phyloP scores from a whole-genome alignment of 2,797 vertebrate genomes.

The Peromyscus attwateri region DNA sequence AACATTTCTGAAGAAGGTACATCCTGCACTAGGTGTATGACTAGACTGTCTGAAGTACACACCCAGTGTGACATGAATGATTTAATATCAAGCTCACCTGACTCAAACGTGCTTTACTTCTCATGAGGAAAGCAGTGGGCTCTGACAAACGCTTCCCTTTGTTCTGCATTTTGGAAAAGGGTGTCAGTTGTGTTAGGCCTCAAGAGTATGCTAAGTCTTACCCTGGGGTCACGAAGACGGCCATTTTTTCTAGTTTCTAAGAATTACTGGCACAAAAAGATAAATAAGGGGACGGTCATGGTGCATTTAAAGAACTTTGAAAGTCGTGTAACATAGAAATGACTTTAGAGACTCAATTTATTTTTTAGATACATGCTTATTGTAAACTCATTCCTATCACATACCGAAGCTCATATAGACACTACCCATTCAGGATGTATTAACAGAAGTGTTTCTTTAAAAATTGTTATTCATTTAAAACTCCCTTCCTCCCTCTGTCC shows the following conservation, averaged over 20 bases:
- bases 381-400: background rate
- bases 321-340: background rate
- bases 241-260: slow-evolving; percentile 57
- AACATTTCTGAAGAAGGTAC: slow-evolving; percentile 60
- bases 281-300: slow-evolving; percentile 33
- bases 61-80: background rate
- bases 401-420: background rate
- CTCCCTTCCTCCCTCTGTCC: background rate
- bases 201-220: background rate
- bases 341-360: slow-evolving; percentile 47
- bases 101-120: slow-evolving; percentile 40
- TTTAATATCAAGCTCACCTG: slow-evolving; percentile 6
- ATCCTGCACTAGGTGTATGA: background rate
- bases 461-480: background rate
- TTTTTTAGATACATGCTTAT: slow-evolving; percentile 44
- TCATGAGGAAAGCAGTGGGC: background rate
- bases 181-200: slow-evolving; percentile 63
- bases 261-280: slow-evolving; percentile 57
- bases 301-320: slow-evolving; percentile 39
- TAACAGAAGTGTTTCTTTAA: slow-evolving; percentile 51
- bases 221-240: background rate
- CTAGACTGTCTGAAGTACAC: background rate
- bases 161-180: slow-evolving; percentile 52
- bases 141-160: slow-evolving; percentile 48
- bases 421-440: background rate